These are phyloP conservation scores for Sinopyrophorus schimmeli DNA, from an alignment of 2,888 invertebrate genomes.

Conservation along the genomic window DNA sequence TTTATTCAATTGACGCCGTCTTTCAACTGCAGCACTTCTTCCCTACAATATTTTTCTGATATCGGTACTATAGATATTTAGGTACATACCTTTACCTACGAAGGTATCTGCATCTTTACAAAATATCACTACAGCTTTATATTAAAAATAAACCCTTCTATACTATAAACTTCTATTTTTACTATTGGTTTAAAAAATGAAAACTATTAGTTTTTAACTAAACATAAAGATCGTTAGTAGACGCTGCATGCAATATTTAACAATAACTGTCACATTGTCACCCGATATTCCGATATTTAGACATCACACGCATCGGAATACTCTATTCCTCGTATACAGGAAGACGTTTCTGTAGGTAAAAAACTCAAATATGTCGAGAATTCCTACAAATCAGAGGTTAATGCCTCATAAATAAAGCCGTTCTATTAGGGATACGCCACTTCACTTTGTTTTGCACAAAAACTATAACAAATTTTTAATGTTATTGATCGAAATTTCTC, in stretches of 20 bases:
- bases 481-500: constrained; percentile 12
- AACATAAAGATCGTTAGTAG: constrained; percentile 14
- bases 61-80: no score
- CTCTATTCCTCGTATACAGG: constrained; percentile 24
- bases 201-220: constrained; percentile 17
- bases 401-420: constrained; percentile 46
- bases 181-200: constrained; percentile 11
- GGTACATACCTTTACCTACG: not conserved
- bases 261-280: constrained; percentile 44
- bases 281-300: constrained; percentile 43
- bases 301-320: constrained; percentile 38
- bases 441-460: constrained; percentile 15
- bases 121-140: no score
- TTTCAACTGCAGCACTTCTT: no score
- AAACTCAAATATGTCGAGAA: constrained; percentile 43
- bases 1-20: no score
- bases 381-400: constrained; percentile 49
- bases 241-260: constrained; percentile 38
- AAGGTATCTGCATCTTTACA: no score
- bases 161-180: constrained; percentile 11
- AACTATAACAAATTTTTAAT: constrained; percentile 24
- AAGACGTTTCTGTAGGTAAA: constrained; percentile 33
- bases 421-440: constrained; percentile 38
- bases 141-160: constrained; percentile 10
- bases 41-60: no score